A percentile compares a stretch with the other conserved stretches of the same genome.
These are phyloP conservation scores for Tuberolachnus salignus DNA, from an alignment of 2,888 invertebrate species.

Conservation along the genomic window DNA sequence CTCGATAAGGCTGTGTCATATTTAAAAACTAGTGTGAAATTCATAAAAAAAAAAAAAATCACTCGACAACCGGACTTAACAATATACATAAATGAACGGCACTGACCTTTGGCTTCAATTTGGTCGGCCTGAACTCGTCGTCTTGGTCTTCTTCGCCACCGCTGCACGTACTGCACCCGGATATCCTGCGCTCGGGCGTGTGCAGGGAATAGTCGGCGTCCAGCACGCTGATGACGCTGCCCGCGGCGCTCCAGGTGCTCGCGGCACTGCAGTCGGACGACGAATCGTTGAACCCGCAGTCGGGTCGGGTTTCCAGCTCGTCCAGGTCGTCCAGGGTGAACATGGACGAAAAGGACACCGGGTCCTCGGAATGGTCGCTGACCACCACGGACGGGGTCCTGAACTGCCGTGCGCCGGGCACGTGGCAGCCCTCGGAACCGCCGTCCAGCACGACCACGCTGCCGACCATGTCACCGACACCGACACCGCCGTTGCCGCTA, in stretches of 20 bases:
- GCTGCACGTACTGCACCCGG: constrained; percentile 78
- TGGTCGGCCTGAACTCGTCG: constrained; percentile 30
- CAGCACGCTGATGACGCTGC: constrained; percentile 67
- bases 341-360: constrained; percentile 64
- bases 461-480: neutral
- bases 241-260: constrained; percentile 68
- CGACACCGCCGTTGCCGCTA: constrained; percentile 49
- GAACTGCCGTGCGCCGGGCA: constrained; percentile 63
- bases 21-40: no score
- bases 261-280: constrained; percentile 68
- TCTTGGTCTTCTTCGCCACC: constrained; percentile 70
- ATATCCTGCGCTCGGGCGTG: constrained; percentile 69
- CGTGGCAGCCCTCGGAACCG: constrained; percentile 59
- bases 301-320: constrained; percentile 63
- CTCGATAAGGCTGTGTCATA: no score
- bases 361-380: constrained; percentile 82
- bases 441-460: constrained; percentile 16
- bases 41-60: no score
- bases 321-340: constrained; percentile 69
- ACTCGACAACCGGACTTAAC: no score
- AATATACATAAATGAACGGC: neutral
- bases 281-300: constrained; percentile 60
- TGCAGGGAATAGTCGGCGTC: constrained; percentile 68
- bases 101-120: constrained; percentile 45
- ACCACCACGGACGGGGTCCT: constrained; percentile 86